Evolutionary conservation across 2,797 vertebrate species (phyloP).

Genomic region (Catharus ustulatus): DNA sequence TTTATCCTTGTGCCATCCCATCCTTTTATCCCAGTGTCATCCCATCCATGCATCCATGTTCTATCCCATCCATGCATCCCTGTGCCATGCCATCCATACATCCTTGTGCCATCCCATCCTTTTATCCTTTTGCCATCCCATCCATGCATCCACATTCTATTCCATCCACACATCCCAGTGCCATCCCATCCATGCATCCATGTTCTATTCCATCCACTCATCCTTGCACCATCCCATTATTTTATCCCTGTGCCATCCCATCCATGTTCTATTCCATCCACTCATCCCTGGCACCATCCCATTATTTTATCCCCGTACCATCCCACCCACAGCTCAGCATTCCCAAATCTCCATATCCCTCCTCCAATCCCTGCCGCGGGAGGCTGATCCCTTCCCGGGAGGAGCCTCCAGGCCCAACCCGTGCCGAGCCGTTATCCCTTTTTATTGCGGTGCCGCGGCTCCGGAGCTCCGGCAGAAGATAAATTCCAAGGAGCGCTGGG

Average conservation of each 20-base stretch:
- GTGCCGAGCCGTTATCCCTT: slow-evolving; percentile 69
- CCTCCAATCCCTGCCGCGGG: fast-evolving
- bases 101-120: background rate
- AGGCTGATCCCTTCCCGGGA: background rate
- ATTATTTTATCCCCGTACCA: fast-evolving
- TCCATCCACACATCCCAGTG: background rate
- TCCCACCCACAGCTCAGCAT: fast-evolving
- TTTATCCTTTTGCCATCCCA: background rate
- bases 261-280: too few relatives aligned
- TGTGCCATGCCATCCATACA: fast-evolving
- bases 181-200: too few relatives aligned
- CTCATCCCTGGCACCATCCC: too few relatives aligned
- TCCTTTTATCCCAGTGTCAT: fast-evolving
- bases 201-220: too few relatives aligned
- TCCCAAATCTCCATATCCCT: background rate
- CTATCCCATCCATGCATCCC: background rate
- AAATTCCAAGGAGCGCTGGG: slow-evolving; percentile 73
- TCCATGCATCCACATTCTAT: fast-evolving
- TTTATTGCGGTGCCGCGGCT: slow-evolving; percentile 59
- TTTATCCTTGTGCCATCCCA: too few relatives aligned
- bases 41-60: fast-evolving
- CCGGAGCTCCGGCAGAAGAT: slow-evolving; percentile 67
- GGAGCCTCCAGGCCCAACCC: background rate
- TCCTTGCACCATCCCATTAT: fast-evolving
- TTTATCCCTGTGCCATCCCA: fast-evolving